Base-by-base conservation (phyloP, 2,797 vertebrate species). In the Odontamblyopus rebecca region DNA sequence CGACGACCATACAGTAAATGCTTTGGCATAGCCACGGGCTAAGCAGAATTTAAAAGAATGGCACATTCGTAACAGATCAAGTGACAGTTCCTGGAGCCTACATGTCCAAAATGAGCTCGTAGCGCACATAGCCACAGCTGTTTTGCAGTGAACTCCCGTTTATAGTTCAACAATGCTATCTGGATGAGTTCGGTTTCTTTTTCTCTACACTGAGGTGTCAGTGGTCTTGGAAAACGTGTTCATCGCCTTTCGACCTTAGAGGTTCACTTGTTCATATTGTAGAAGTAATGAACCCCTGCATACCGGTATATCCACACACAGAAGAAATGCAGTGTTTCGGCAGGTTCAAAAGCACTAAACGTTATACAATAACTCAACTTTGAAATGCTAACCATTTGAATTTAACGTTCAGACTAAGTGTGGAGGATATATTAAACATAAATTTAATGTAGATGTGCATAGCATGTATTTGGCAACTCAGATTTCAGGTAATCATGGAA, bases 401-500 rank as follows among this genome's bases (percentile, higher is more conserved):
- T 59, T 27, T 59, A 59, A 26, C 56, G 5, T 30, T 2, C 57
- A 27, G 6, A 29, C 15, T 5, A 60, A 13, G 2, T 60, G 6
- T 13, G 2, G 15, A 60, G 1, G 5, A 13, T 18, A 6, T 29
- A 30, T 6, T 9, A 57, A 30, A 60, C 15, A 60, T 7, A 60
- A 54, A 23, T n/a, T 23, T 3, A 57, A 26, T 26, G 3, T 27
- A 57, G 54, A 57, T 26, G 53, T 56, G 53, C n/a, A 56, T 12
- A 57, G 23, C 54, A 57, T 61, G 53, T 60, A 77, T 64, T 30
- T 48, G 60, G 71, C 50, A 16, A 35, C 15, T 26, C n/a, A n/a
- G 26, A 79, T 60, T 61, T 32, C 62, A 62, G 2, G 18, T 54
- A 78, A 79, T 79, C 50, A 71, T 3, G 61, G 61, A 75, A 62